Percentiles rank a stretch among this genome's conserved stretches.
These are phyloP conservation scores for Rhinogobius similis DNA, from an alignment of 2,113 vertebrate species.

Conservation along the genomic window DNA sequence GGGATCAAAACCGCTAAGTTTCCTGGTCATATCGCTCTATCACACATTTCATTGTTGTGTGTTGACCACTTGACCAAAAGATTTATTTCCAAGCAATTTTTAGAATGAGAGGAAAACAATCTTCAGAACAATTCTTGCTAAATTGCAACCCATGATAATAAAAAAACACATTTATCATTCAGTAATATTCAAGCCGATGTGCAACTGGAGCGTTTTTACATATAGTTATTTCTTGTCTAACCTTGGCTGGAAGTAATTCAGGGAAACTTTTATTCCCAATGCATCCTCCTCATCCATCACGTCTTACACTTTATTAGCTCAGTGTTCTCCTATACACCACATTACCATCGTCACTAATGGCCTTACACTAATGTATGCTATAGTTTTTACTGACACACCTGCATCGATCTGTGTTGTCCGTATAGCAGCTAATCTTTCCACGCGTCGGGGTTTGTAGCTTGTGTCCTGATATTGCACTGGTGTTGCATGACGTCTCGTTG, in stretches of 20 bases:
- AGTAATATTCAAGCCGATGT: background rate
- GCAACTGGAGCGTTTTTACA: constrained; percentile 1
- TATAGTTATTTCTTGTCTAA: background rate
- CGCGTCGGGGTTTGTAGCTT: constrained; percentile 6
- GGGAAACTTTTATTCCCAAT: background rate
- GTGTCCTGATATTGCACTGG: constrained; percentile 5
- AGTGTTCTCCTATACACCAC: constrained; percentile 10
- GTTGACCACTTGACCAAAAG: too few relatives aligned
- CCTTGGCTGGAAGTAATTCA: constrained; percentile 16
- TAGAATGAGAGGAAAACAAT: too few relatives aligned
- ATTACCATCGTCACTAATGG: constrained; percentile 27
- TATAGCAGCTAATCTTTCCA: constrained; percentile 12
- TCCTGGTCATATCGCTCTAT: too few relatives aligned
- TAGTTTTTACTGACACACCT: constrained; percentile 18
- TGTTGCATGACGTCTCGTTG: background rate
- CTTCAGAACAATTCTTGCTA: background rate
- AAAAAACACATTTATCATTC: background rate
- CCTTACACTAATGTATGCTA: constrained; percentile 15
- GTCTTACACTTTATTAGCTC: constrained; percentile 13
- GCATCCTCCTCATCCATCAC: constrained; percentile 14
- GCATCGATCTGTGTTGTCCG: constrained; percentile 41
- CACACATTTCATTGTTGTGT: too few relatives aligned
- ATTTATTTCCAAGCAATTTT: too few relatives aligned
- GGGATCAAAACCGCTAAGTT: too few relatives aligned
- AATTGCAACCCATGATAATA: background rate